Evolutionary conservation across 1,140 invertebrate genomes (phyloP), one percentile per base, ranked within the genome.

Genomic region (Hyposmocoma kahamanoa): DNA sequence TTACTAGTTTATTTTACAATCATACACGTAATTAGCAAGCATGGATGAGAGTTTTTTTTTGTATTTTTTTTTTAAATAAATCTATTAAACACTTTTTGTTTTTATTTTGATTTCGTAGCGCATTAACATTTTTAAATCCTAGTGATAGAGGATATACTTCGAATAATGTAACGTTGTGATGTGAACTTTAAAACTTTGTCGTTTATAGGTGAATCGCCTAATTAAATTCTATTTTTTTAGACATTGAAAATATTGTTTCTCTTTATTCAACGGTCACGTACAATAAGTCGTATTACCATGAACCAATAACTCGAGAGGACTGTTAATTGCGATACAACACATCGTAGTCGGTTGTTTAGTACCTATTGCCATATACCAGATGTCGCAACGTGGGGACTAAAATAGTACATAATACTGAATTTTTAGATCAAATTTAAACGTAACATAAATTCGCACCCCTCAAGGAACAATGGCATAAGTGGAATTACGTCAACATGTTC

Each of bases 41-140:
- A 69, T 67, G 64, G 57, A 67, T 62, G 72, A 60, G 61, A 38
- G 45, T 64, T 72, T 74, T 76, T 74, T 72, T 67, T 57, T 75
- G 77, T 77, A 75, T 56, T 73, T 60, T 66, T 77, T 79, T 79
- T 83, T 84, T 79, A 67, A 83, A 84, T 81, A 81, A 84, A 84
- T 75, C 72, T 84, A 73, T 84, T 78, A 73, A 81, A 84, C 70
- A 76, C 68, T 70, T 73, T 56, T 69, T 73, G 30, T 45, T 53
- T 45, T 58, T 63, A 68, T 70, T 65, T 59, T 62, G 24, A 46
- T 62, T 32, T 48, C 48, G 55, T 53, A 44, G 36, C 10, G 6
- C 4, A 34, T 4, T 34, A 34, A n/a, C 3, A 13, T 34, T 4
- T 4, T 13, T 3, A 34, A 9, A 34, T 9, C 15, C 32, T 10